These are phyloP conservation scores for Collichthys lucidus DNA, from an alignment of 2,113 vertebrate genomes.

Conservation along the genomic window DNA sequence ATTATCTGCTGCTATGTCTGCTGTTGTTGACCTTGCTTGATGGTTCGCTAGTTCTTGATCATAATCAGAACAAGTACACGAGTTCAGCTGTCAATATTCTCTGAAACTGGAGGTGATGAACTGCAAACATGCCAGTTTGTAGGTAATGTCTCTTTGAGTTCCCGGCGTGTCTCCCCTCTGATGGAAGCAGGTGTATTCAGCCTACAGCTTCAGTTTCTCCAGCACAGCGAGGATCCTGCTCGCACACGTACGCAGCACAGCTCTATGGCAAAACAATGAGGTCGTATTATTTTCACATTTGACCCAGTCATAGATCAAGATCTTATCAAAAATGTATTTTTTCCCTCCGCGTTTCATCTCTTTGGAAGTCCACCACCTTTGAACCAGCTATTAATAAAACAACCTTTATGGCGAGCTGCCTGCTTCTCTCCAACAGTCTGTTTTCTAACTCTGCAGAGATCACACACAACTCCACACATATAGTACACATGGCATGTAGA, in stretches of 20 bases:
- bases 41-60: too few relatives aligned
- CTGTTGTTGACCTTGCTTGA: too few relatives aligned
- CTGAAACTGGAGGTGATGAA: too few relatives aligned
- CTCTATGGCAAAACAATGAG: not conserved
- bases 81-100: too few relatives aligned
- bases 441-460: not conserved
- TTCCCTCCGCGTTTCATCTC: not conserved
- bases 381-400: slow-evolving; percentile 30
- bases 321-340: slow-evolving; percentile 35
- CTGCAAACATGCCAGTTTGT: too few relatives aligned
- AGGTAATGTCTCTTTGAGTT: not conserved
- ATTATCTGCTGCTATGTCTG: too few relatives aligned
- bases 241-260: not conserved
- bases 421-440: not conserved
- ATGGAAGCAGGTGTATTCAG: not conserved
- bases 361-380: slow-evolving; percentile 18
- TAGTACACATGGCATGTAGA: not conserved
- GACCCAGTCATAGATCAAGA: slow-evolving; percentile 40
- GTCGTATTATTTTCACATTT: slow-evolving; percentile 41
- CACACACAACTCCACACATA: not conserved
- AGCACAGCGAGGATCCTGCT: not conserved
- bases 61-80: too few relatives aligned
- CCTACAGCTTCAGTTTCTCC: not conserved
- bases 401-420: not conserved
- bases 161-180: not conserved